Evolutionary conservation across 2,797 vertebrate genomes (phyloP), one percentile per base, ranked within the genome.

Genomic region (Etheostoma perlongum): DNA sequence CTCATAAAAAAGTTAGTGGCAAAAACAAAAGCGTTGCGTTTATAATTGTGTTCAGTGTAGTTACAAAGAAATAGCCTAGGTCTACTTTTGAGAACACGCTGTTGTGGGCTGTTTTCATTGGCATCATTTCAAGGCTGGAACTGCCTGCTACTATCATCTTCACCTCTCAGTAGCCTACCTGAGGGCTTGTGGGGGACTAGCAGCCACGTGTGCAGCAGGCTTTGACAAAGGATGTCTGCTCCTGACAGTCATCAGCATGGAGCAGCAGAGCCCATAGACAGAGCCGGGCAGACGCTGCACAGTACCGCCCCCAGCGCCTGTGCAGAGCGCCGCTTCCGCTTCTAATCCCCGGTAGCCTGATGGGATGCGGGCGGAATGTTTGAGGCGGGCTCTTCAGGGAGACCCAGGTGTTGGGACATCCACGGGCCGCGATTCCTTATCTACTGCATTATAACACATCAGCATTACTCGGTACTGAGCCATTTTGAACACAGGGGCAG

Each of bases 391-490:
- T 92, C 85, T 89, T 69, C 44, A 10, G 61, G 58, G 81, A 80
- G 74, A 91, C 79, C 91, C 94, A 94, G 94, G 94, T 95, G 92
- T 85, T 82, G 91, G 93, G 89, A 85, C 90, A 90, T 90, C 91
- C 91, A 82, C 78, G 73, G 79, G 33, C 72, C 16, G 60, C 79
- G 42, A 66, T 51, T 81, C 77, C 90, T 95, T 94, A 95, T 95
- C 66, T 54, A 0, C 69, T n/a, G 66, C 46, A 23, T 80, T 92
- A 78, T 78, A 92, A 94, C 95, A 95, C 95, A 94, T 95, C 94
- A 96, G 91, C 94, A 36, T 88, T 91, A 88, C 67, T 83, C 58
- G 63, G 63, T 57, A 59, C 76, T 52, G 74, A 86, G 84, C 87
- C 90, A 82, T 76, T 79, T 80, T 83, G 76, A 25, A 79, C 63